Conservation (phyloP, 2,888 invertebrate species). For the Papilio gigon region DNA sequence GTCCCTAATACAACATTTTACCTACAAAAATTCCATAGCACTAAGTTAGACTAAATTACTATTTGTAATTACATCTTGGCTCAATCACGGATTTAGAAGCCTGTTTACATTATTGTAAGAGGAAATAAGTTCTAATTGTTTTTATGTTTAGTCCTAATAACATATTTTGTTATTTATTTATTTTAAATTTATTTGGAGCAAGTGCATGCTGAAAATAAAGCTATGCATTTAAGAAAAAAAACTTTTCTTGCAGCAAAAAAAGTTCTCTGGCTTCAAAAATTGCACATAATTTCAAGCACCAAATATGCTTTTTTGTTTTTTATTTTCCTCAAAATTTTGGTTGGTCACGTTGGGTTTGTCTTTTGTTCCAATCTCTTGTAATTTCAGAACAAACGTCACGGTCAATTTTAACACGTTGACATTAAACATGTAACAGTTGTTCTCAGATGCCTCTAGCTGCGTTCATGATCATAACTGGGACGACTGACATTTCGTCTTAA, state of each 20-base stretch:
- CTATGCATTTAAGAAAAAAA: constrained; percentile 16
- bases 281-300: constrained; percentile 64
- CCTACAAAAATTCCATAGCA: constrained; percentile 26
- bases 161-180: constrained; percentile 9
- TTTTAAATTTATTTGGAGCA: not conserved
- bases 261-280: constrained; percentile 74
- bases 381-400: constrained; percentile 41
- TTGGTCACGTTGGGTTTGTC: constrained; percentile 26
- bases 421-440: constrained; percentile 63
- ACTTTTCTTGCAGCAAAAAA: constrained; percentile 42
- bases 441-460: constrained; percentile 66
- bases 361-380: constrained; percentile 34
- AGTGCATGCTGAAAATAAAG: constrained; percentile 33
- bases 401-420: constrained; percentile 40
- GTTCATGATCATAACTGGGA: constrained; percentile 63
- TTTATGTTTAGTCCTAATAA: constrained; percentile 19
- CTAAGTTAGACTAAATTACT: constrained; percentile 34
- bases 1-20: constrained; percentile 35
- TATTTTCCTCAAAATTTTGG: constrained; percentile 57
- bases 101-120: constrained; percentile 46
- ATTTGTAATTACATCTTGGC: constrained; percentile 60
- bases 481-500: constrained; percentile 55
- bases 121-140: not conserved
- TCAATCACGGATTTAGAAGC: constrained; percentile 74
- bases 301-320: constrained; percentile 68